A percentile compares a stretch with the other conserved stretches of the same genome.
Conservation (phyloP, 2,113 vertebrate genomes). For the Lamprotornis superbus region DNA sequence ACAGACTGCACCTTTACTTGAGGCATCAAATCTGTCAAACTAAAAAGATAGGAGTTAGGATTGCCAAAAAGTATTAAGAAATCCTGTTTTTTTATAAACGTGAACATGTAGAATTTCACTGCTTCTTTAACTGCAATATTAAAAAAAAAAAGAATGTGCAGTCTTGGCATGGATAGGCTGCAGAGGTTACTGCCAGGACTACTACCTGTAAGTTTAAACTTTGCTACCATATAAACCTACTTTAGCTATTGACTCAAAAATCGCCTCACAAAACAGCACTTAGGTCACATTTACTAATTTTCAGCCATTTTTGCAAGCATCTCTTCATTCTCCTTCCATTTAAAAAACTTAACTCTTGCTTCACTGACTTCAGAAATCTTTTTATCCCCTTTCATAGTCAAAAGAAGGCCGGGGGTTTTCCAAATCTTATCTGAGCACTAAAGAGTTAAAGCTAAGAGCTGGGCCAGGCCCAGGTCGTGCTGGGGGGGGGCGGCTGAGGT, state of each 20-base stretch:
- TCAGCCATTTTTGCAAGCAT: too few relatives aligned
- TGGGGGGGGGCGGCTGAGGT: too few relatives aligned
- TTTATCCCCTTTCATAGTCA: too few relatives aligned
- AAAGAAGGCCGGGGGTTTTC: too few relatives aligned
- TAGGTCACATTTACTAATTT: not conserved
- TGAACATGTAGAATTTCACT: not conserved
- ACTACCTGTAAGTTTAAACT: fast-evolving
- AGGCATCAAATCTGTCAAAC: slow-evolving; percentile 93
- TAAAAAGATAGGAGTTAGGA: slow-evolving; percentile 34
- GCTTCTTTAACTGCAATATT: not conserved
- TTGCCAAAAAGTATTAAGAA: not conserved
- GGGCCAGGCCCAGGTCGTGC: too few relatives aligned
- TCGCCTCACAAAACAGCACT: not conserved
- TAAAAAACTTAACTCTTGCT: too few relatives aligned
- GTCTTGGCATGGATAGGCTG: not conserved
- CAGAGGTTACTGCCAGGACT: not conserved
- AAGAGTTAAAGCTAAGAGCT: too few relatives aligned
- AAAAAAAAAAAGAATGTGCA: not conserved
- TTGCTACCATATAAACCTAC: not conserved
- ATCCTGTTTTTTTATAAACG: not conserved
- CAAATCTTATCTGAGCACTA: too few relatives aligned
- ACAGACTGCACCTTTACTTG: slow-evolving; percentile 91
- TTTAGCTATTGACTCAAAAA: not conserved
- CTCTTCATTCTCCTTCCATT: too few relatives aligned
- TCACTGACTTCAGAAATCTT: too few relatives aligned